Base-by-base conservation (phyloP, 2,113 vertebrate genomes). In the Kobus ellipsiprymnus region DNA sequence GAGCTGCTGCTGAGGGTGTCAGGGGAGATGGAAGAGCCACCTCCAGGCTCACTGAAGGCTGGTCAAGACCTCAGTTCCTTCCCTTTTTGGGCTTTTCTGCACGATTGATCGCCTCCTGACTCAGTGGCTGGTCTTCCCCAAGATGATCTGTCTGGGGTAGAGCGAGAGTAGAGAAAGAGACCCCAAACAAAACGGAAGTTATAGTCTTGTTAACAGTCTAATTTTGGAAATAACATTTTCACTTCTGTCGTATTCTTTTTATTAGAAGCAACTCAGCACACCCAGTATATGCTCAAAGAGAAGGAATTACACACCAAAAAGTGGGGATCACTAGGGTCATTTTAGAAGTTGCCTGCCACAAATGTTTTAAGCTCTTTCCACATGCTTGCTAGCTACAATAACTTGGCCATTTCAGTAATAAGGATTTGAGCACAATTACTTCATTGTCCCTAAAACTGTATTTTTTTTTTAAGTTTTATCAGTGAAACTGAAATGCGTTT, bases 401-500 rank as follows among this genome's bases (percentile, higher is more conserved):
- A 59, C 30, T 52, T 48, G 12, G 50, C 71, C 74, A 54, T 93
- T 81, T 81, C 81, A 87, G 80, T 60, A 91, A 33, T 83, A 94
- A 91, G 33, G 62, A 95, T 57, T 78, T 87, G 29, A 62, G n/a
- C 57, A 96, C 71, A 87, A 13, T 90, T 67, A 90, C 59, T 82
- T 85, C 27, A 36, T 92, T 96, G 89, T 95, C 48, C 90, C 30
- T 52, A 77, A 81, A 62, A 33, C 23, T 90, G 1, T 78, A 17
- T 44, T 82, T 52, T 93, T 46, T 40, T 48, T 46, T 64, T 48
- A 90, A 44, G 8, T 62, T 62, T 92, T 74, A 62, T 81, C 14
- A 92, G 17, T 92, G 88, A 93, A 96, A 67, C 33, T 64, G 36
- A 97, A 94, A 57, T 84, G n/a, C 36, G 1, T n/a, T 97, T 90